Conservation (phyloP, 2,888 invertebrate species). For the Gibbula magus region DNA sequence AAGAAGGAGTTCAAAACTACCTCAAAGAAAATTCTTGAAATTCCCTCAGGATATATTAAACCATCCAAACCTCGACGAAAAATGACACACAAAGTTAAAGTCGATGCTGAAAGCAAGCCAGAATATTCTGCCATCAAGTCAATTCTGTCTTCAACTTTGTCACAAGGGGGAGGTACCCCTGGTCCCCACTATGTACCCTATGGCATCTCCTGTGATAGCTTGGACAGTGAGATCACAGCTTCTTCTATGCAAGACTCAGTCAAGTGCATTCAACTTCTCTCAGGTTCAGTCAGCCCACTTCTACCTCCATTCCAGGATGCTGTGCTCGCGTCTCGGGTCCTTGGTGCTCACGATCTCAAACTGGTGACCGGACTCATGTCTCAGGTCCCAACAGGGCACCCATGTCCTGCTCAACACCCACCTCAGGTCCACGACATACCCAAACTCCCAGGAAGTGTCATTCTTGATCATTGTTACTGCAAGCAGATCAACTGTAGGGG, state of each 20-base stretch:
- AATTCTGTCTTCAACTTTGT: background rate
- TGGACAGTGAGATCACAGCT: background rate
- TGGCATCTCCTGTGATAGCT: background rate
- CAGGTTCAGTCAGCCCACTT: conserved; percentile 2
- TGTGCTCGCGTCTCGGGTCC: background rate
- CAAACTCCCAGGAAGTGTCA: conserved; percentile 10
- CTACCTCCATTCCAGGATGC: background rate
- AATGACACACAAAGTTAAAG: background rate
- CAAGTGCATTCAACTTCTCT: background rate
- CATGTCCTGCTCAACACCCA: background rate
- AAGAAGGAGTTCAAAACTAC: conserved; percentile 85
- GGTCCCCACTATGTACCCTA: background rate
- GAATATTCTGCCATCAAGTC: conserved; percentile 10
- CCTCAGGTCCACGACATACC: background rate
- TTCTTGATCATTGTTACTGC: conserved; percentile 14
- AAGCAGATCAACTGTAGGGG: conserved; percentile 9
- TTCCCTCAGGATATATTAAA: conserved; percentile 28
- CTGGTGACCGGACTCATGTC: background rate
- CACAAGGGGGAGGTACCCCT: background rate
- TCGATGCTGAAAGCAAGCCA: background rate
- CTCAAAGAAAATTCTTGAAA: conserved; percentile 78
- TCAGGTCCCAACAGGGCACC: background rate
- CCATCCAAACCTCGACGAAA: background rate
- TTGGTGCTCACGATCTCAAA: conserved; percentile 12
- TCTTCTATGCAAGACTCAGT: conserved; percentile 7